Percentiles rank a stretch among this genome's conserved stretches.
Conservation (phyloP, 2,888 invertebrate species). For the Subacronicta megacephala region DNA sequence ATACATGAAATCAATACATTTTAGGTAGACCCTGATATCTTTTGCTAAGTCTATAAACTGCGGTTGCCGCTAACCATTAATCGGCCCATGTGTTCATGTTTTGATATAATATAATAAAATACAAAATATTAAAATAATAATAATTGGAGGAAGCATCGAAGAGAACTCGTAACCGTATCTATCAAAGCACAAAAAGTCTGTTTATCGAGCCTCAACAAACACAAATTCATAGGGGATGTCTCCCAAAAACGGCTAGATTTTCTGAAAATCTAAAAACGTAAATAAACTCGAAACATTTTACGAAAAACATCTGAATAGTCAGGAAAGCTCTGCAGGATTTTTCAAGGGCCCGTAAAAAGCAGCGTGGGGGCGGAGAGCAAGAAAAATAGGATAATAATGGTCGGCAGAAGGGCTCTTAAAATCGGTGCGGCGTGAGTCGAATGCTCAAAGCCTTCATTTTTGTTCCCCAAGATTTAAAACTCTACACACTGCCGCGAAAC, state of each 20-base stretch:
- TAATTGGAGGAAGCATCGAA: too few species aligned
- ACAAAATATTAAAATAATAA: too few species aligned
- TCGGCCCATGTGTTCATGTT: too few species aligned
- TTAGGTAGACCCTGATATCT: too few species aligned
- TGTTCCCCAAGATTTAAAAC: conserved; percentile 39
- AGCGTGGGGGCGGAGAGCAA: conserved; percentile 56
- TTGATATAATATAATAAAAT: too few species aligned
- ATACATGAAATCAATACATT: too few species aligned
- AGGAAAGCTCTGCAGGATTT: conserved; percentile 41
- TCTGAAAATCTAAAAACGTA: conserved; percentile 7
- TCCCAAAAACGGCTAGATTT: conserved; percentile 3
- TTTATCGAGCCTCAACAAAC: too few species aligned
- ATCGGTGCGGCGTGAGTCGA: conserved; percentile 70
- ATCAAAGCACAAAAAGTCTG: too few species aligned
- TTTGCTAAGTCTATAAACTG: too few species aligned
- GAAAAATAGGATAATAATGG: conserved; percentile 78
- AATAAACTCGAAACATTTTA: conserved; percentile 25
- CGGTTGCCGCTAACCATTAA: too few species aligned
- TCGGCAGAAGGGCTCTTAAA: conserved; percentile 70
- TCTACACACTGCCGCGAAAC: conserved; percentile 28
- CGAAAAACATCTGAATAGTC: conserved; percentile 31
- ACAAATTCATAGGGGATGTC: background rate
- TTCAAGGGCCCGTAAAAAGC: conserved; percentile 55
- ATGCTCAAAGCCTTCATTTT: conserved; percentile 67
- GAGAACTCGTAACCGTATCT: too few species aligned